A percentile compares a stretch with the other conserved stretches of the same genome.
phyloP scores from a whole-genome alignment of 1,140 invertebrate species.

The Leptoteleia sp. region DNA sequence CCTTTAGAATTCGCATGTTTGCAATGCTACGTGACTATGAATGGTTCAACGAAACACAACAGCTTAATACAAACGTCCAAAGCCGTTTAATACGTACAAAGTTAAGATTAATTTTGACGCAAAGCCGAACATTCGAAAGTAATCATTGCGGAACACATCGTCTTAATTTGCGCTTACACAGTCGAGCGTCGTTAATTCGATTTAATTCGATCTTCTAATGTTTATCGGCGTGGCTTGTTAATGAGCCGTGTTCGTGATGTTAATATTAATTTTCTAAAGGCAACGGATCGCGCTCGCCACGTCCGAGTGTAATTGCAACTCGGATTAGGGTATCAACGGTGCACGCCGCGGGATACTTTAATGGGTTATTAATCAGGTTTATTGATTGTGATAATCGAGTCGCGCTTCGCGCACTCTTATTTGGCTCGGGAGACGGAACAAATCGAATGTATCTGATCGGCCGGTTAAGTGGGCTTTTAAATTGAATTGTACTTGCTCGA shows the following conservation, averaged over 20 bases:
- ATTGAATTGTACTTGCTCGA: slow-evolving; percentile 34
- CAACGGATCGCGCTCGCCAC: slow-evolving; percentile 4
- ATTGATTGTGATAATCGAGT: slow-evolving; percentile 51
- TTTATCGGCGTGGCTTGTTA: slow-evolving; percentile 18
- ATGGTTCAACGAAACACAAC: too few relatives aligned
- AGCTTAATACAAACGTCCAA: too few relatives aligned
- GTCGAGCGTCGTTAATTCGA: slow-evolving; percentile 11
- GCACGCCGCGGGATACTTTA: slow-evolving; percentile 22
- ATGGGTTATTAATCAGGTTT: slow-evolving; percentile 46
- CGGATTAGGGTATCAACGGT: slow-evolving; percentile 19
- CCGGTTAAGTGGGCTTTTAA: slow-evolving; percentile 21
- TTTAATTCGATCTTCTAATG: slow-evolving; percentile 25
- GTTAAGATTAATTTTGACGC: too few relatives aligned
- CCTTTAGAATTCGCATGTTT: too few relatives aligned
- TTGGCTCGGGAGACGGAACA: slow-evolving; percentile 10
- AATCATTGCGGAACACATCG: neutral
- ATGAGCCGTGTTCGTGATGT: slow-evolving; percentile 24
- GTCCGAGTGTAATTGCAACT: slow-evolving; percentile 18
- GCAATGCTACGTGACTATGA: too few relatives aligned
- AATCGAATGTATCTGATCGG: slow-evolving; percentile 45
- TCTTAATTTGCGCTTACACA: slow-evolving; percentile 19
- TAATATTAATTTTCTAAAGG: slow-evolving; percentile 35
- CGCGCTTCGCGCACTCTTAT: slow-evolving; percentile 23
- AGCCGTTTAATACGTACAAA: too few relatives aligned
- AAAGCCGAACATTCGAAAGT: too few relatives aligned